Percentiles rank a stretch among this genome's conserved stretches.
These are phyloP conservation scores for Rallus crepitans DNA, from an alignment of 2,797 vertebrate species.

Conservation along the genomic window DNA sequence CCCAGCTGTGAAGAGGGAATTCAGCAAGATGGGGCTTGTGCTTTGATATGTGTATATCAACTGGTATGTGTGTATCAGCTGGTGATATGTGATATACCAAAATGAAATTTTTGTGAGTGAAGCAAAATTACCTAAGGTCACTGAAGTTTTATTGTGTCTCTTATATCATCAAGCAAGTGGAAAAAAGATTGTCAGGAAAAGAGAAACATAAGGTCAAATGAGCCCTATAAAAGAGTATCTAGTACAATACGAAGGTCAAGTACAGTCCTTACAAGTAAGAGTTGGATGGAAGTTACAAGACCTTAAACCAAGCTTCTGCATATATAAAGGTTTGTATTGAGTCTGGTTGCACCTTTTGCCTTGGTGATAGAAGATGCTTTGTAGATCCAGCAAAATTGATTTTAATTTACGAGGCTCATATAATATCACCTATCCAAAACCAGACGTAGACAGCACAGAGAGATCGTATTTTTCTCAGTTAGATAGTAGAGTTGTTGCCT, in stretches of 20 bases:
- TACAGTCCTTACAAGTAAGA: background rate
- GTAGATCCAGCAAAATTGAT: background rate
- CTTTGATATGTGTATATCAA: background rate
- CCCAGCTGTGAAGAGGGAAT: background rate
- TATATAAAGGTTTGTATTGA: background rate
- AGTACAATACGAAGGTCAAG: background rate
- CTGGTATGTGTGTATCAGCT: background rate
- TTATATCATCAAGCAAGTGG: background rate
- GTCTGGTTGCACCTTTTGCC: background rate
- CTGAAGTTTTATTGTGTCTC: background rate
- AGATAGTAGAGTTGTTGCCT: background rate
- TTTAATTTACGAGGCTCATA: background rate
- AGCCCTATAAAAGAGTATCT: background rate
- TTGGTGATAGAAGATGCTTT: background rate
- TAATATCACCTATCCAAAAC: background rate
- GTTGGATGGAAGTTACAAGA: background rate
- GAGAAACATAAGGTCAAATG: background rate
- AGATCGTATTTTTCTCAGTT: background rate
- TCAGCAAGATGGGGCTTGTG: background rate
- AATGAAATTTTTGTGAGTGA: background rate
- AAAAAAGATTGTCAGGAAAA: background rate
- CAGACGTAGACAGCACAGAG: background rate
- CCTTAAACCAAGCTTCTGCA: background rate
- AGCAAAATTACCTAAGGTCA: background rate
- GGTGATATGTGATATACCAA: background rate